Percentiles rank a stretch among this genome's conserved stretches.
These are phyloP conservation scores for Microchirus variegatus DNA, from an alignment of 2,797 vertebrate species.

Conservation along the genomic window DNA sequence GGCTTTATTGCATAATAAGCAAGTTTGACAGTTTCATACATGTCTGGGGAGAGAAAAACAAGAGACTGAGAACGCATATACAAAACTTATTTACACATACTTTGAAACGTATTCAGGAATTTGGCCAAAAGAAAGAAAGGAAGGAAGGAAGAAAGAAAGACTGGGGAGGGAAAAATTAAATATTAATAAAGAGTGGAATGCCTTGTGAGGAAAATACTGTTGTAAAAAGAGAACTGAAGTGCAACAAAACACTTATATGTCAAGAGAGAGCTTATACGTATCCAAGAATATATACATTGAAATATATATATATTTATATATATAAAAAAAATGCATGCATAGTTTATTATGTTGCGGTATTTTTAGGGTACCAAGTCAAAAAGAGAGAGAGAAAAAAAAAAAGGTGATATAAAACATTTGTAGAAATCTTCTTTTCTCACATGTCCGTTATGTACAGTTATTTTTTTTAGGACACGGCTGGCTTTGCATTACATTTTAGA, in stretches of 20 bases:
- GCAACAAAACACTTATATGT: constrained; percentile 82
- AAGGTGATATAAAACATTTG: constrained; percentile 65
- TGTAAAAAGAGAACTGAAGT: constrained; percentile 82
- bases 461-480: constrained; percentile 53
- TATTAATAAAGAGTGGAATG: constrained; percentile 80
- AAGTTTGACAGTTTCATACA: constrained; percentile 83
- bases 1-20: constrained; percentile 91
- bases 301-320: constrained; percentile 74
- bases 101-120: constrained; percentile 68
- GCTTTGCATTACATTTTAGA: constrained; percentile 57
- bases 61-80: constrained; percentile 81
- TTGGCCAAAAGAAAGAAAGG: constrained; percentile 69
- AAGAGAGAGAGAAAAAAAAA: constrained; percentile 35
- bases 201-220: constrained; percentile 90
- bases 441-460: constrained; percentile 71
- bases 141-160: constrained; percentile 39
- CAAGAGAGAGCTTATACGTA: constrained; percentile 88
- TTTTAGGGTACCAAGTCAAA: constrained; percentile 80
- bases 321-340: constrained; percentile 86
- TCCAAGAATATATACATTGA: constrained; percentile 84
- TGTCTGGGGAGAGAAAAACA: constrained; percentile 63
- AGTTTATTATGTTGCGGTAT: constrained; percentile 85
- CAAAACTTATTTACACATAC: constrained; percentile 89
- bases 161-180: constrained; percentile 79
- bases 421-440: constrained; percentile 59